Evolutionary conservation across 2,888 invertebrate genomes (phyloP).

Genomic region (Cetonia aurata): DNA sequence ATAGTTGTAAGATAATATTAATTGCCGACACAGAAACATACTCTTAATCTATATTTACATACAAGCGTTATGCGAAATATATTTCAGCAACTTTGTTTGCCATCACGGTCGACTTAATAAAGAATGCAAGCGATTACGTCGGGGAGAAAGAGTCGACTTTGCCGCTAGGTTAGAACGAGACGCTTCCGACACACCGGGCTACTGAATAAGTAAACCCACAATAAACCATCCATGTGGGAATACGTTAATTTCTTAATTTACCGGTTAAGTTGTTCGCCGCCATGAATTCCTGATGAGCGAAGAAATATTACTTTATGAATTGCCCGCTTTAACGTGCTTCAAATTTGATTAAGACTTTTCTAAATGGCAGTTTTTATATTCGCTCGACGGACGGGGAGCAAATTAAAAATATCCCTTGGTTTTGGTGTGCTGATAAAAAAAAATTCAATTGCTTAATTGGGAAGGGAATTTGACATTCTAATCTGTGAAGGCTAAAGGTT

Average conservation of each 20-base stretch:
- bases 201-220: constrained; percentile 66
- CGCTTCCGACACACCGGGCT: constrained; percentile 32
- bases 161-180: constrained; percentile 7
- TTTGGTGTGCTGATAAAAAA: constrained; percentile 11
- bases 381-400: constrained; percentile 20
- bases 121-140: constrained; percentile 64
- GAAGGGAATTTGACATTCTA: too few relatives aligned
- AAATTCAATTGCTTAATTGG: constrained; percentile 1
- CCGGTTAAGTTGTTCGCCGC: constrained; percentile 65
- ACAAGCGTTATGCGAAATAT: too few relatives aligned
- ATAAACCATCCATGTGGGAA: constrained; percentile 67
- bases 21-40: too few relatives aligned
- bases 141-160: constrained; percentile 51
- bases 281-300: constrained; percentile 64
- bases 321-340: constrained; percentile 62
- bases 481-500: too few relatives aligned
- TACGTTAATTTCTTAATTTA: constrained; percentile 68
- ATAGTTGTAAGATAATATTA: too few relatives aligned
- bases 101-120: constrained; percentile 55
- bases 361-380: constrained; percentile 50
- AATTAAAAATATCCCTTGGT: constrained; percentile 43
- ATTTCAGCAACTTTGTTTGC: not conserved
- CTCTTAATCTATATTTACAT: too few relatives aligned
- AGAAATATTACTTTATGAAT: constrained; percentile 65
- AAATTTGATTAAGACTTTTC: constrained; percentile 63